A percentile compares a stretch with the other conserved stretches of the same genome.
Conservation (phyloP, 2,888 invertebrate genomes). For the Parapristionchus giblindavisi region DNA sequence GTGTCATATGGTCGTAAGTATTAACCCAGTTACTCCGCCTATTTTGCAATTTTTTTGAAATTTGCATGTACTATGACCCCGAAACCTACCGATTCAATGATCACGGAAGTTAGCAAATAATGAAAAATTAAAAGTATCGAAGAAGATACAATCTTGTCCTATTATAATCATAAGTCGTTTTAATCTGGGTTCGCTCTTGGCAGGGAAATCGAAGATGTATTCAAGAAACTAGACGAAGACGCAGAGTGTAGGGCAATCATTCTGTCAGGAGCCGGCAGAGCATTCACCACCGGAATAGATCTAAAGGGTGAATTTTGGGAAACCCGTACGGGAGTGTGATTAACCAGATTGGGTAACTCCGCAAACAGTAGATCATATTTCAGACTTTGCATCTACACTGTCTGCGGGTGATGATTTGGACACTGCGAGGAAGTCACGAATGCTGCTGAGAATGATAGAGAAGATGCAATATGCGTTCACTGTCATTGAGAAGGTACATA, state of each 20-base stretch:
- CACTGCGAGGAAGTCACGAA: conserved; percentile 42
- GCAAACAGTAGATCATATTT: neutral
- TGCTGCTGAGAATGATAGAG: conserved; percentile 73
- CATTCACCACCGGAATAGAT: conserved; percentile 87
- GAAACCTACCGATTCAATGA: too few relatives aligned
- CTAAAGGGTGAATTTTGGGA: conserved; percentile 70
- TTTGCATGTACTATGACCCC: too few relatives aligned
- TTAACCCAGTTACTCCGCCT: too few relatives aligned
- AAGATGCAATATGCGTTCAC: conserved; percentile 82
- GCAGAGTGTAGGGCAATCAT: conserved; percentile 86
- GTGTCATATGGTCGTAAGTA: too few relatives aligned
- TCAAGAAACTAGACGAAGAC: conserved; percentile 79
- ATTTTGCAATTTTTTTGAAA: too few relatives aligned
- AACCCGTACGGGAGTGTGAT: neutral
- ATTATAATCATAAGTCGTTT: too few relatives aligned
- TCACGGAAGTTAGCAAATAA: too few relatives aligned
- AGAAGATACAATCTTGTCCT: too few relatives aligned
- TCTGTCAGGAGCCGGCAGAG: conserved; percentile 84
- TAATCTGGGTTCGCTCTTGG: too few relatives aligned
- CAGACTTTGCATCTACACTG: conserved; percentile 21
- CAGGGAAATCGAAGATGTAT: conserved; percentile 83
- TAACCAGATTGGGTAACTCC: neutral
- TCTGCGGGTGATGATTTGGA: conserved; percentile 43
- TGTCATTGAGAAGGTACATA: conserved; percentile 77
- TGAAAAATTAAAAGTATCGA: too few relatives aligned